A percentile compares a stretch with the other conserved stretches of the same genome.
Evolutionary conservation across 2,113 vertebrate species (phyloP).

Genomic region (Cinclus mexicanus): DNA sequence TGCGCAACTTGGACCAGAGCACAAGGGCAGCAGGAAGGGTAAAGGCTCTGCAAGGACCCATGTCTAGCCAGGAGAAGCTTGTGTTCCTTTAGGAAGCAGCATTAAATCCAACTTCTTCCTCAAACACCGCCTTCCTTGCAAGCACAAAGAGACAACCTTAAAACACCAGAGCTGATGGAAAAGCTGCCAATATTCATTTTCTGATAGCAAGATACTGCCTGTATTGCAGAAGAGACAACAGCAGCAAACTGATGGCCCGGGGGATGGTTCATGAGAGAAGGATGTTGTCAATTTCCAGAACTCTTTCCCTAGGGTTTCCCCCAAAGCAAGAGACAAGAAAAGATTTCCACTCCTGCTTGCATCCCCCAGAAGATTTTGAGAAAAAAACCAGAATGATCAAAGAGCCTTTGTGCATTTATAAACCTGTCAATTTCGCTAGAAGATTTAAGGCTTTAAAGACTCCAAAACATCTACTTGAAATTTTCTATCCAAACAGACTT

Average conservation of each 20-base stretch:
- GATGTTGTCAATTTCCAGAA: neutral
- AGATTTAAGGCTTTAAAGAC: constrained; percentile 34
- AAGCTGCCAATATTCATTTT: neutral
- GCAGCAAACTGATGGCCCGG: neutral
- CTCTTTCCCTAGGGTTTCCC: neutral
- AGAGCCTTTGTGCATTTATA: constrained; percentile 44
- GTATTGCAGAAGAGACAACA: neutral
- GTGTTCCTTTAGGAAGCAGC: neutral
- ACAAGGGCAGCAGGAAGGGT: neutral
- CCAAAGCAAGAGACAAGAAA: neutral
- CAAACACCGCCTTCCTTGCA: neutral
- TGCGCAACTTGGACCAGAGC: neutral
- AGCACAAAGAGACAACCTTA: neutral
- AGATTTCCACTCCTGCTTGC: neutral
- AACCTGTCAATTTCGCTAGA: neutral
- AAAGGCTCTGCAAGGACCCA: neutral
- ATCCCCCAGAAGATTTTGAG: neutral
- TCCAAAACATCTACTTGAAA: constrained; percentile 22
- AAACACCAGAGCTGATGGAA: neutral
- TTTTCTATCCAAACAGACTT: neutral
- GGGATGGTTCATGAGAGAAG: neutral
- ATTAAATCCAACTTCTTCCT: neutral
- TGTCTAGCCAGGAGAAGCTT: neutral
- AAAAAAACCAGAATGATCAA: neutral
- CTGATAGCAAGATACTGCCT: neutral